Evolutionary conservation across 2,797 vertebrate genomes (phyloP).

Genomic region (Pantherophis alleghaniensis): DNA sequence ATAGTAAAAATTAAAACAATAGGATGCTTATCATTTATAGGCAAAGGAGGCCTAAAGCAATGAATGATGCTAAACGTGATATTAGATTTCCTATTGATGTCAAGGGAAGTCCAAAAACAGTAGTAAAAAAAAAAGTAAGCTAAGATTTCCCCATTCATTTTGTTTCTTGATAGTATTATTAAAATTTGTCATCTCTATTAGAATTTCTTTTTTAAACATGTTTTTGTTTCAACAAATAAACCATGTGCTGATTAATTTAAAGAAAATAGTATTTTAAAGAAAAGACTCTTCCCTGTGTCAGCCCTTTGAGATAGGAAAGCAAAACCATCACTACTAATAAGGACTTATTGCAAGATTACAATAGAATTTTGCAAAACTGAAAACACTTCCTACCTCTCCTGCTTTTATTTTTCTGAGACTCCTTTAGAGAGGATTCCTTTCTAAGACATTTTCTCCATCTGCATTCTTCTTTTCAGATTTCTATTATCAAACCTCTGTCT

Average conservation of each 20-base stretch:
- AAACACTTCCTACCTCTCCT: background rate
- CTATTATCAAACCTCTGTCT: background rate
- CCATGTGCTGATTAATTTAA: slow-evolving; percentile 29
- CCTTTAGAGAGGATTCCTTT: background rate
- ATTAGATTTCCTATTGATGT: slow-evolving; percentile 4
- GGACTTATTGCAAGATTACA: background rate
- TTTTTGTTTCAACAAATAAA: slow-evolving; percentile 29
- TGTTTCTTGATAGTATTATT: background rate
- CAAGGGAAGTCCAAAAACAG: background rate
- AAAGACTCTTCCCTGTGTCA: slow-evolving; percentile 31
- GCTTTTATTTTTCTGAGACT: background rate
- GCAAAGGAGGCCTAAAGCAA: background rate
- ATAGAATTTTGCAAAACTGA: background rate
- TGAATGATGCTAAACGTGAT: background rate
- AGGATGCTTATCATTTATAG: background rate
- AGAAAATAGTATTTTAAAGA: background rate
- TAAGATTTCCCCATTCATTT: slow-evolving; percentile 8
- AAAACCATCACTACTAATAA: background rate
- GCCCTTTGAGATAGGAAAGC: background rate
- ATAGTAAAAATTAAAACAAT: slow-evolving; percentile 5
- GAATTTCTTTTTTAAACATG: background rate
- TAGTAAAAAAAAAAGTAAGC: slow-evolving; percentile 6
- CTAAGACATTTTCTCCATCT: background rate
- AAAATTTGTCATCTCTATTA: background rate
- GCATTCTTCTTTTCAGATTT: background rate